Evolutionary conservation across 2,113 vertebrate species (phyloP).

Genomic region (Rhinogobius similis): DNA sequence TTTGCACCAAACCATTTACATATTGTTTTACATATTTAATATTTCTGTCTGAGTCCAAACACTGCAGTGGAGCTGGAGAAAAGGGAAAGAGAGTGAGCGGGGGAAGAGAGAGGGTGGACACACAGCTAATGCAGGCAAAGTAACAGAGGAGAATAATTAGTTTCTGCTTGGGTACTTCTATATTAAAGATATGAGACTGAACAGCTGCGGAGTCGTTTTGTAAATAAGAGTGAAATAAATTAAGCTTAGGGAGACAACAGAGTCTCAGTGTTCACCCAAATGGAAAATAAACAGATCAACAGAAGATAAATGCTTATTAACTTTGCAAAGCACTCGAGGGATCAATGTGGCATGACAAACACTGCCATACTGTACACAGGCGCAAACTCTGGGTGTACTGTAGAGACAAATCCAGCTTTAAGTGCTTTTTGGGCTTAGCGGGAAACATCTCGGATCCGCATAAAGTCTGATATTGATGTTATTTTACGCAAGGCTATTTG

Average conservation of each 20-base stretch:
- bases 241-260: slow-evolving; percentile 4
- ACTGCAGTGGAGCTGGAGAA: not conserved
- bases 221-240: slow-evolving; percentile 3
- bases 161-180: slow-evolving; percentile 8
- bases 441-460: too few species aligned
- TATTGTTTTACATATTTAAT: too few species aligned
- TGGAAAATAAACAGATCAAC: slow-evolving; percentile 8
- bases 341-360: slow-evolving; percentile 4
- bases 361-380: not conserved
- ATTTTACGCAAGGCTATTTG: too few species aligned
- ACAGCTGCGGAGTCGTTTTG: slow-evolving; percentile 2
- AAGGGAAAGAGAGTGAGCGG: not conserved
- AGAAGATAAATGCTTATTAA: slow-evolving; percentile 8
- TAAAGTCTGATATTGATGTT: too few species aligned
- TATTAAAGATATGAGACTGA: slow-evolving; percentile 1
- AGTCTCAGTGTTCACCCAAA: slow-evolving; percentile 2
- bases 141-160: slow-evolving; percentile 6
- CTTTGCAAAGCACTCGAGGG: not conserved
- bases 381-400: not conserved
- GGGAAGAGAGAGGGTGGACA: not conserved
- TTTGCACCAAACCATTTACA: too few species aligned
- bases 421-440: not conserved
- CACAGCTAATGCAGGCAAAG: not conserved
- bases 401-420: not conserved
- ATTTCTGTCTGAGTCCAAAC: too few species aligned